These are phyloP conservation scores for Vireo altiloquus DNA, from an alignment of 2,113 vertebrate species.

Conservation along the genomic window DNA sequence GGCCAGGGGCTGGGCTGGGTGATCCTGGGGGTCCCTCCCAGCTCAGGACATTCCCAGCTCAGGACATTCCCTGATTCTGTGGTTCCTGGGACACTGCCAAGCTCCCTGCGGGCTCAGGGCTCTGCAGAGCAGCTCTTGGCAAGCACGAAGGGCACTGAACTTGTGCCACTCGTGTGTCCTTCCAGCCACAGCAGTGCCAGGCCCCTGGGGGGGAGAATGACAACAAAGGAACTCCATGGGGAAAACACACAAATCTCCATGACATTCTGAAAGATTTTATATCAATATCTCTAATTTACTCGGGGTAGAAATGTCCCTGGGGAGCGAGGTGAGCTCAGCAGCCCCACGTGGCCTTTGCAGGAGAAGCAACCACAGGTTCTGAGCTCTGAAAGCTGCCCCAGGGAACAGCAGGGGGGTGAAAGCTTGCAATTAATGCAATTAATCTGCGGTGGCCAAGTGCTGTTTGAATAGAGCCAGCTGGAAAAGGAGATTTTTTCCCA, in stretches of 20 bases:
- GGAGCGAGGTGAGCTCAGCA: background rate
- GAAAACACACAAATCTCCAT: accelerated
- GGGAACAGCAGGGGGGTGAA: background rate
- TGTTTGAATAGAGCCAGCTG: background rate
- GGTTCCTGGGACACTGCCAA: background rate
- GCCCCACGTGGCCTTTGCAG: background rate
- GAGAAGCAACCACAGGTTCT: background rate
- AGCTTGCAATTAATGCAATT: background rate
- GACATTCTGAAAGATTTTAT: too few relatives aligned
- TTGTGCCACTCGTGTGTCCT: accelerated
- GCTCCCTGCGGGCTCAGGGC: background rate
- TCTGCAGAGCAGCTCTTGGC: background rate
- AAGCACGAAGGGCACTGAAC: accelerated
- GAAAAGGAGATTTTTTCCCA: background rate
- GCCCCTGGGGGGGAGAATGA: accelerated
- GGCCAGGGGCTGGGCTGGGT: accelerated
- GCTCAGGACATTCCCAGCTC: background rate
- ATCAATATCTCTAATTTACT: background rate
- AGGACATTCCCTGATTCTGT: background rate
- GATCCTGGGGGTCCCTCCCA: background rate
- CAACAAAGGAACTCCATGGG: accelerated
- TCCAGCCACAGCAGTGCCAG: accelerated
- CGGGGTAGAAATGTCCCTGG: background rate
- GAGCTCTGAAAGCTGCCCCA: background rate
- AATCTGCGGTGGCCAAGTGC: background rate